phyloP scores from a whole-genome alignment of 2,797 vertebrate species.

The Sciurus vulgaris region DNA sequence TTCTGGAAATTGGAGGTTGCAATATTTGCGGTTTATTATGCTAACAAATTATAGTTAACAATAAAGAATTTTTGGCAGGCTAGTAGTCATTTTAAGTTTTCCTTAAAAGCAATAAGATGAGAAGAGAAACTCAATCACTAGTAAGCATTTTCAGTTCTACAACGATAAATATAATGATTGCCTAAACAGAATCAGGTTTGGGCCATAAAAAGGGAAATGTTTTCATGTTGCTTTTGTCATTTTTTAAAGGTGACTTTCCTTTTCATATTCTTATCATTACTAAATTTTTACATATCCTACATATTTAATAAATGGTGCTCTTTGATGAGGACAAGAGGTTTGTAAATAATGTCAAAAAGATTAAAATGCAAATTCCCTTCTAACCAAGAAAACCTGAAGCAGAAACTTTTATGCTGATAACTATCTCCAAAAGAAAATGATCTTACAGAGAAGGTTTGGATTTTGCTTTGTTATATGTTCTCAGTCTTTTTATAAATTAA shows the following conservation, averaged over 20 bases:
- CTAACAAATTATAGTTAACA: constrained; percentile 75
- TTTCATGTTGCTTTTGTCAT: neutral
- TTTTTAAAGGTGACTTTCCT: constrained; percentile 50
- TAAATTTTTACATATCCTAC: constrained; percentile 29
- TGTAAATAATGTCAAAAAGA: neutral
- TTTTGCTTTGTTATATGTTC: neutral
- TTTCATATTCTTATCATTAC: constrained; percentile 19
- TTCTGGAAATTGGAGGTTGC: constrained; percentile 33
- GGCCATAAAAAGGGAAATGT: neutral
- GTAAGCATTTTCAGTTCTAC: constrained; percentile 58
- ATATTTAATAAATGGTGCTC: constrained; percentile 46
- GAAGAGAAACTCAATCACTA: constrained; percentile 61
- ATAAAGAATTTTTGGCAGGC: constrained; percentile 61
- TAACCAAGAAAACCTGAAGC: constrained; percentile 18
- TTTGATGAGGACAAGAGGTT: neutral
- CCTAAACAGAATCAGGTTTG: constrained; percentile 55
- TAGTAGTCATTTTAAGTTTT: constrained; percentile 72
- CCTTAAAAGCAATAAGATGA: constrained; percentile 64
- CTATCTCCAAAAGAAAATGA: neutral
- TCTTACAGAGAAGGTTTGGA: neutral
- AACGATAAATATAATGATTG: constrained; percentile 63
- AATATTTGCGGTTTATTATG: constrained; percentile 78
- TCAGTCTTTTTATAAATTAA: neutral
- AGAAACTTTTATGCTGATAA: neutral
- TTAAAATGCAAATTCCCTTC: neutral